Evolutionary conservation across 1,140 invertebrate genomes (phyloP).

Genomic region (Triops longicaudatus): DNA sequence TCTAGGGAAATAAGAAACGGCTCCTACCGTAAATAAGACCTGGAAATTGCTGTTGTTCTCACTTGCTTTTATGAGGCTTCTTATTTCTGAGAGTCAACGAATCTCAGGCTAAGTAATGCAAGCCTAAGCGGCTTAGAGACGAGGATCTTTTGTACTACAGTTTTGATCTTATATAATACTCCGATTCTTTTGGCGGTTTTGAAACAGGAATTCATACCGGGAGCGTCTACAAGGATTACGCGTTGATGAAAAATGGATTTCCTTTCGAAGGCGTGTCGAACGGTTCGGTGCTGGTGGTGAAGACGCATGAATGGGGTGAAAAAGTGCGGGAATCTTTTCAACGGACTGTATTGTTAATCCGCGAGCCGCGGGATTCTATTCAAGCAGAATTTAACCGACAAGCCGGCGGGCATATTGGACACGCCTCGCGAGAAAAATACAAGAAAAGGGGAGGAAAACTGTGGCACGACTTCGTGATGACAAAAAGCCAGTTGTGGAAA

Average conservation of each 20-base stretch:
- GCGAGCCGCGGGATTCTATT: slow-evolving; percentile 40
- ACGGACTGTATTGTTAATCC: slow-evolving; percentile 36
- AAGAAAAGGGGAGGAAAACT: slow-evolving; percentile 23
- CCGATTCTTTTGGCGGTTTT: no score
- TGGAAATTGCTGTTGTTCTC: not conserved
- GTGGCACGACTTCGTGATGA: slow-evolving; percentile 34
- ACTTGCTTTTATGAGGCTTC: no score
- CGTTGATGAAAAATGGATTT: not conserved
- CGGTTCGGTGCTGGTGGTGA: slow-evolving; percentile 34
- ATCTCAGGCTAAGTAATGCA: no score
- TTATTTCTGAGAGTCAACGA: no score
- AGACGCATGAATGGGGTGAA: slow-evolving; percentile 31
- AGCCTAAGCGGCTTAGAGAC: no score
- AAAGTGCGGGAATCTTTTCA: slow-evolving; percentile 31
- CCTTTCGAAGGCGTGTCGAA: slow-evolving; percentile 18
- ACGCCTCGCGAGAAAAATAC: slow-evolving; percentile 28
- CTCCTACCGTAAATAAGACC: not conserved
- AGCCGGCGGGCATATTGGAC: slow-evolving; percentile 37
- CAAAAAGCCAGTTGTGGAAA: slow-evolving; percentile 35
- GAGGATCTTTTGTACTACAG: not conserved
- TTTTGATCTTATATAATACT: no score
- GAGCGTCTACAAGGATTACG: slow-evolving; percentile 36
- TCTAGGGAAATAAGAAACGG: not conserved
- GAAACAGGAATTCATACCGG: slow-evolving; percentile 37
- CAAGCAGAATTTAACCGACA: slow-evolving; percentile 38